These are phyloP conservation scores for Microctenopoma steveboyesi DNA, from an alignment of 2,797 vertebrate species.

Conservation along the genomic window DNA sequence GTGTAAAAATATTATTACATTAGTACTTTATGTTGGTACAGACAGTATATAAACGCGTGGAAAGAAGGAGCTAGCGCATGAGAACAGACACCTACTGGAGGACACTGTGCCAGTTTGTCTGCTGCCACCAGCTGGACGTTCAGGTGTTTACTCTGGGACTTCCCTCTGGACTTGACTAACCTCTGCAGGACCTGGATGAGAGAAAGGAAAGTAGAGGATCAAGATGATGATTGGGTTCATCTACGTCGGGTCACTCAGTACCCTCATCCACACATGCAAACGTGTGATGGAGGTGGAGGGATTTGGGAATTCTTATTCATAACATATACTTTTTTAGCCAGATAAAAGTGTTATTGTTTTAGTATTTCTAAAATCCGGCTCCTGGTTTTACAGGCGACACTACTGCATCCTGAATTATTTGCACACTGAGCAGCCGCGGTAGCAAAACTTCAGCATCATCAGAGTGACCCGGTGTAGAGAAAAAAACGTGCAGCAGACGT, in stretches of 20 bases:
- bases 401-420: background rate
- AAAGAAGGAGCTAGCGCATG: background rate
- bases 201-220: background rate
- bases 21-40: background rate
- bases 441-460: background rate
- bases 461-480: background rate
- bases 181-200: slow-evolving; percentile 91
- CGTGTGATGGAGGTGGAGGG: background rate
- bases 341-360: no score
- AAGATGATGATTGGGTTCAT: background rate
- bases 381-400: background rate
- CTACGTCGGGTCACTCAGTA: background rate
- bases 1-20: no score
- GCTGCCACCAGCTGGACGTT: slow-evolving; percentile 98
- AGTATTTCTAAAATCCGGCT: background rate
- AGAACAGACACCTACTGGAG: slow-evolving; percentile 86
- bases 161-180: slow-evolving; percentile 97
- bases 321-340: background rate
- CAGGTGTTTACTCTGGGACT: slow-evolving; percentile 98
- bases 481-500: slow-evolving; percentile 28
- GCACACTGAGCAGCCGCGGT: background rate
- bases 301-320: background rate
- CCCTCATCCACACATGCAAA: background rate
- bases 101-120: slow-evolving; percentile 97
- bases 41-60: no score